phyloP scores from a whole-genome alignment of 2,888 invertebrate genomes.

The Sphinx pinastri region DNA sequence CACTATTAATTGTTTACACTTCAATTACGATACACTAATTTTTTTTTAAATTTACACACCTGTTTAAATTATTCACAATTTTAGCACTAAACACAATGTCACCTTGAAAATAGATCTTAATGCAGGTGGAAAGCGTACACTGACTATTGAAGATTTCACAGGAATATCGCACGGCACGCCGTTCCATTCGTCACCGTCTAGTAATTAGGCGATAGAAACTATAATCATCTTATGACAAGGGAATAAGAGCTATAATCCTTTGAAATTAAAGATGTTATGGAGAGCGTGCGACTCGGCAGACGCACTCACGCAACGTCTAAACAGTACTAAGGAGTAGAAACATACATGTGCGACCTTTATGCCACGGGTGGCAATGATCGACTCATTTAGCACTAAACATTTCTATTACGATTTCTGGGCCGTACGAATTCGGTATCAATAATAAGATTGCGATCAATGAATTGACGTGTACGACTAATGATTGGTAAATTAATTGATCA shows the following conservation, averaged over 20 bases:
- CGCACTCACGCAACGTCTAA: conserved; percentile 69
- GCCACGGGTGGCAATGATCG: conserved; percentile 66
- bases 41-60: neutral
- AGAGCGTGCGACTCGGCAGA: conserved; percentile 61
- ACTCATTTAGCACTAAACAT: conserved; percentile 47
- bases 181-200: conserved; percentile 70
- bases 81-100: conserved; percentile 33
- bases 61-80: neutral
- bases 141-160: conserved; percentile 66
- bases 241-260: conserved; percentile 41
- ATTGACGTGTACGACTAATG: neutral
- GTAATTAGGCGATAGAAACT: conserved; percentile 62
- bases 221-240: conserved; percentile 39
- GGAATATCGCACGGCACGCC: conserved; percentile 74
- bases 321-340: conserved; percentile 51
- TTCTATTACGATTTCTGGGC: conserved; percentile 49
- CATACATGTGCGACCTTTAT: conserved; percentile 49
- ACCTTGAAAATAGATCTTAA: conserved; percentile 34
- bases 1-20: neutral
- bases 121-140: conserved; percentile 51
- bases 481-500: neutral
- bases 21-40: neutral
- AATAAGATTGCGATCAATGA: conserved; percentile 8
- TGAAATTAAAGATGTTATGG: conserved; percentile 31
- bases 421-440: conserved; percentile 31